Percentiles rank a stretch among this genome's conserved stretches.
Conservation (phyloP, 2,113 vertebrate species). For the human region GRCh38 chr18:72040001-72040500, state of each 20-base stretch:
- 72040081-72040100: not conserved
- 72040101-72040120: not conserved
- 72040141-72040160: not conserved
- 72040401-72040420: constrained; percentile 31
- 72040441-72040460: constrained; percentile 54
- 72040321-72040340: not conserved
- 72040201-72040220: not conserved
- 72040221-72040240: not conserved
- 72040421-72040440: constrained; percentile 3
- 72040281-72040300: not conserved
- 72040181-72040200: not conserved
- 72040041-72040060: not conserved
- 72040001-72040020: not conserved
- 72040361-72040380: constrained; percentile 30
- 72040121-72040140: not conserved
- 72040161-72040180: not conserved
- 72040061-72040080: not conserved
- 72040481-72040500: constrained; percentile 26
- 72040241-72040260: not conserved
- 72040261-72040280: not conserved
- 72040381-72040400: not conserved
- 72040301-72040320: not conserved
- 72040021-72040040: not conserved
- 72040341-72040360: not conserved
- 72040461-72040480: constrained; percentile 5